A percentile compares a stretch with the other conserved stretches of the same genome.
These are phyloP conservation scores for Brachionus angularis DNA, from an alignment of 1,140 invertebrate genomes.

Conservation along the genomic window DNA sequence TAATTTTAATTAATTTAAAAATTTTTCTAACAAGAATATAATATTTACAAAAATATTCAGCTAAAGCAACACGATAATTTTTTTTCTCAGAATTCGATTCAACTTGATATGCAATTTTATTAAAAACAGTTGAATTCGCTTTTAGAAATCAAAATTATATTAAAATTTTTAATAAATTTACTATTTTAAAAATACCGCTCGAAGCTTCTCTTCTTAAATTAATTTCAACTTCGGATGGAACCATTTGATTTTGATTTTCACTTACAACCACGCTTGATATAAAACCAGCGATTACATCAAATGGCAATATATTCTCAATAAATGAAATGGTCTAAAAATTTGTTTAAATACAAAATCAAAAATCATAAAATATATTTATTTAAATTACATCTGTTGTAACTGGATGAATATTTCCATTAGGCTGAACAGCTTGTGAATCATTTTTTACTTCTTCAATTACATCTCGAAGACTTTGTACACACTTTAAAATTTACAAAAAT, in stretches of 20 bases:
- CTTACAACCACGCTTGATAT: conserved; percentile 38
- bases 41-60: conserved; percentile 36
- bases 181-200: neutral
- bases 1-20: too few species aligned
- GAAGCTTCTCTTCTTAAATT: conserved; percentile 4
- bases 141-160: neutral
- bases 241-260: conserved; percentile 22
- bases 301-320: conserved; percentile 31
- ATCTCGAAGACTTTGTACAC: neutral
- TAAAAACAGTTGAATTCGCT: conserved; percentile 13
- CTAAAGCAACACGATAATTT: conserved; percentile 2
- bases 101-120: conserved; percentile 31
- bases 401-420: conserved; percentile 40
- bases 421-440: neutral
- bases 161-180: neutral
- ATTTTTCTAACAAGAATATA: neutral
- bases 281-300: conserved; percentile 43
- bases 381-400: conserved; percentile 11
- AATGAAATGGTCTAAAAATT: neutral
- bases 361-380: neutral
- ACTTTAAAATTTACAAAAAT: neutral
- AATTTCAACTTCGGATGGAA: conserved; percentile 34
- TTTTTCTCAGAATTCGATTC: conserved; percentile 15
- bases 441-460: neutral
- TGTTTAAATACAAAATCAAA: neutral